A percentile compares a stretch with the other conserved stretches of the same genome.
phyloP scores from a whole-genome alignment of 2,113 vertebrate species.

The Amphilophus citrinellus region DNA sequence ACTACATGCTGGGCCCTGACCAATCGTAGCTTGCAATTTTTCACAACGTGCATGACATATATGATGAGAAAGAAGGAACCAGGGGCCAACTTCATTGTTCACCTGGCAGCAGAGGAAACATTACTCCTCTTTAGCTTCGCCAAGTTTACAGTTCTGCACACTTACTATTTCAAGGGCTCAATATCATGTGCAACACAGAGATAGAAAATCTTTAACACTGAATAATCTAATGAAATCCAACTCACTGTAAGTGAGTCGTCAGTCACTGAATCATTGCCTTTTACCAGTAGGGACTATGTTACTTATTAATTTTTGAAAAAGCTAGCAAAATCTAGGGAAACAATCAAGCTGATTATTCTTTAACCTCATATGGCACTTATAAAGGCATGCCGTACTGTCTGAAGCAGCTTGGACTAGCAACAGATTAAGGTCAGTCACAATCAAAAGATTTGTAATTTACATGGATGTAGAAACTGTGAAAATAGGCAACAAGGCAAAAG shows the following conservation, averaged over 20 bases:
- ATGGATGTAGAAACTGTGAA: background rate
- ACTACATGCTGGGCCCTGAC: background rate
- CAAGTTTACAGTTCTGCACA: slow-evolving; percentile 9
- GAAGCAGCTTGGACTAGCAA: too few relatives aligned
- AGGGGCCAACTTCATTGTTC: background rate
- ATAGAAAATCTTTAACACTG: background rate
- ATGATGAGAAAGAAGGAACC: background rate
- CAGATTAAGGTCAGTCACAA: too few relatives aligned
- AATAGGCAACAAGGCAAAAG: background rate
- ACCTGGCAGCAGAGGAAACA: background rate
- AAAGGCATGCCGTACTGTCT: too few relatives aligned
- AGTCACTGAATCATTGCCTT: background rate
- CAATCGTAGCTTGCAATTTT: background rate
- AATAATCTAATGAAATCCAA: background rate
- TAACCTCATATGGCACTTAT: background rate
- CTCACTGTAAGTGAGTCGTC: background rate
- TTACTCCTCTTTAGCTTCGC: background rate
- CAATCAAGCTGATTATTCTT: background rate
- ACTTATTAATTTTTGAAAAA: background rate
- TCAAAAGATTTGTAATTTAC: background rate
- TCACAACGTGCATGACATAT: background rate
- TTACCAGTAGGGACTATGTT: background rate
- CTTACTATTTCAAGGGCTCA: background rate
- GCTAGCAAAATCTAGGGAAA: background rate
- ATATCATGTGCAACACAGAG: background rate